Evolutionary conservation across 2,113 vertebrate genomes (phyloP), one percentile per base, ranked within the genome.

Genomic region (Silurus glanis): DNA sequence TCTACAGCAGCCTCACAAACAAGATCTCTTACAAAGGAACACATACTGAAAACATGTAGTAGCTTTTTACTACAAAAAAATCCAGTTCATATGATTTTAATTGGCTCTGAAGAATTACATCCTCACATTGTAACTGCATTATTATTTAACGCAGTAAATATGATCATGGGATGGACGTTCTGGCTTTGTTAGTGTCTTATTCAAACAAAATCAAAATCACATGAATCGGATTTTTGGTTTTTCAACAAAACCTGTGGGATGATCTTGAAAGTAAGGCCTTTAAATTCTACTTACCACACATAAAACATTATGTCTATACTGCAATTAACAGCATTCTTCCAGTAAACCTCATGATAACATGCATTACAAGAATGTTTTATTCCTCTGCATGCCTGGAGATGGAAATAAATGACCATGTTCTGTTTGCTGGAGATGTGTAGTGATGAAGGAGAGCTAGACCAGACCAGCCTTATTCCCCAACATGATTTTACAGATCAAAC

Each of bases 41-140:
- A 64, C 79, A 71, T 53, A 45, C 19, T 1, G 55, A 49, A 75
- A 84, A 81, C 62, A 71, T 55, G n/a, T 9, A 81, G 74, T 13
- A 23, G 62, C 19, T 69, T 37, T 61, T 80, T 56, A 81, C 61
- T 25, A 28, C 37, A 66, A 55, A 85, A 19, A 56, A 62, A 82
- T 86, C 80, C 80, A 75, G 67, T 86, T 86, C 69, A 82, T 86
- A 62, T 61, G 55, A 86, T 75, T 61, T 80, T 17, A 9, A 51
- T 75, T 7, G 6, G 14, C 45, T 49, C 8, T 71, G 13, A 67
- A 55, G 51, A 75, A 23, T 62, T 28, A 45, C 45, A n/a, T 13
- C 17, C 21, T 80, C 51, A 1, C 16, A 80, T 56, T 64, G 8
- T 51, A 53, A n/a, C 72, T 66, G 59, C 28, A 25, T 75, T 9